Percentiles rank a stretch among this genome's conserved stretches.
Conservation (phyloP, 2,888 invertebrate genomes). For the Hofmannophila pseudospretella region DNA sequence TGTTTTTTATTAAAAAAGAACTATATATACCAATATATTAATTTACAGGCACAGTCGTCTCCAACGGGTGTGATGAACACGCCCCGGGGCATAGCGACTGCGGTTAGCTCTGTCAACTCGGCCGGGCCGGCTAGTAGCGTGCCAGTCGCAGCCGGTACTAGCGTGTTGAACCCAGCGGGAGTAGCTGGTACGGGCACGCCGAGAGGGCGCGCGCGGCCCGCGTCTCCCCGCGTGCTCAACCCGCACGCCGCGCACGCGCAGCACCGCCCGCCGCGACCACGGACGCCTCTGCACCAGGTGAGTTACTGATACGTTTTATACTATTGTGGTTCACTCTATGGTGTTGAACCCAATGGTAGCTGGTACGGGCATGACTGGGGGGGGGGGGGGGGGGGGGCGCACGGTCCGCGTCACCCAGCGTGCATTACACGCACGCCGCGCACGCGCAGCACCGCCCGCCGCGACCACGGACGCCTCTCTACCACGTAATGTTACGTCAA, state of each 20-base stretch:
- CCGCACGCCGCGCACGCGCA: slow-evolving; percentile 48
- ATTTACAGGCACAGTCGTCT: slow-evolving; percentile 1
- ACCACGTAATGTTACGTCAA: too few species aligned
- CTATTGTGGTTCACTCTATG: too few species aligned
- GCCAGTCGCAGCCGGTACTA: slow-evolving; percentile 11
- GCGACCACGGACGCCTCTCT: slow-evolving; percentile 42
- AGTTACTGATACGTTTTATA: too few species aligned
- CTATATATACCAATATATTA: too few species aligned
- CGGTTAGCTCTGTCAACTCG: slow-evolving; percentile 5
- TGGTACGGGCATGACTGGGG: too few species aligned
- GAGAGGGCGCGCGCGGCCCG: slow-evolving; percentile 24
- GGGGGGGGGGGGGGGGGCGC: too few species aligned
- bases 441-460: slow-evolving; percentile 47
- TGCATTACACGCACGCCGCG: slow-evolving; percentile 52
- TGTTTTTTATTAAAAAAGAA: too few species aligned
- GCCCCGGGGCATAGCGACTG: slow-evolving; percentile 1
- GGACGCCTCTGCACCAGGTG: slow-evolving; percentile 46
- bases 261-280: slow-evolving; percentile 45
- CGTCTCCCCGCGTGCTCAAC: slow-evolving; percentile 50
- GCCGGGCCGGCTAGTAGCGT: slow-evolving; percentile 6
- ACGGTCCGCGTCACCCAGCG: slow-evolving; percentile 40
- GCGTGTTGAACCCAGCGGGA: slow-evolving; percentile 6
- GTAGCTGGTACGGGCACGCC: slow-evolving; percentile 14
- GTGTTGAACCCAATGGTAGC: too few species aligned
- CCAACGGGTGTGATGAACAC: background rate